phyloP scores from a whole-genome alignment of 2,888 invertebrate genomes.

The Callimorpha dominula region DNA sequence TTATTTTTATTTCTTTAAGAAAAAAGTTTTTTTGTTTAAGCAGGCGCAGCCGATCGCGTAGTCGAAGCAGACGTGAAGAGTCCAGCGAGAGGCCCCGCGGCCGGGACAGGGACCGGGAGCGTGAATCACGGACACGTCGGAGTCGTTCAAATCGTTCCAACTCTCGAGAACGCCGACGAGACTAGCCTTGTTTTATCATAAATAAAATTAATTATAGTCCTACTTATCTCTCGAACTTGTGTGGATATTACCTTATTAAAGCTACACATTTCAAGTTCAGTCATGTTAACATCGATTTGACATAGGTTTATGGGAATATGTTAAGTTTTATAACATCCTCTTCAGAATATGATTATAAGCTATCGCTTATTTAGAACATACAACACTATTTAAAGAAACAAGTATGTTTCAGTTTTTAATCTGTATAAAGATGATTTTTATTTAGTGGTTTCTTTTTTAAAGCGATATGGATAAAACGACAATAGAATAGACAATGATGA shows the following conservation, averaged over 20 bases:
- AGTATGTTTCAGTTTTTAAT: not conserved
- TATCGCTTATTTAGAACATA: not conserved
- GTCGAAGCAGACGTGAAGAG: constrained; percentile 67
- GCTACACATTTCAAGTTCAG: constrained; percentile 3
- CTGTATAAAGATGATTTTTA: constrained; percentile 1
- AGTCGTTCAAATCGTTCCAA: constrained; percentile 76
- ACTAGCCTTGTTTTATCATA: constrained; percentile 53
- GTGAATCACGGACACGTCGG: constrained; percentile 71
- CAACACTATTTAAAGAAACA: not conserved
- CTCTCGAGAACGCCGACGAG: constrained; percentile 76
- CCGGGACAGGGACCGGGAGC: constrained; percentile 64
- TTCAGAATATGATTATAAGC: not conserved
- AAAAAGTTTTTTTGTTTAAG: not conserved
- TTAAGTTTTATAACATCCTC: constrained; percentile 4
- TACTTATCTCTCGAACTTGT: constrained; percentile 34
- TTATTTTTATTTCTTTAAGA: too few species aligned
- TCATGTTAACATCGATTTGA: not conserved
- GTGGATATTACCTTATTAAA: constrained; percentile 10
- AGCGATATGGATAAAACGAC: constrained; percentile 2
- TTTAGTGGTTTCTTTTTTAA: not conserved
- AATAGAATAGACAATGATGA: not conserved
- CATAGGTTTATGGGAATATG: constrained; percentile 10
- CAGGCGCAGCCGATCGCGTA: constrained; percentile 75
- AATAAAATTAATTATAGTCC: constrained; percentile 8
- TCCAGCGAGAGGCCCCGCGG: constrained; percentile 73